These are phyloP conservation scores for Dromius quadrimaculatus DNA, from an alignment of 2,888 invertebrate genomes.

Conservation along the genomic window DNA sequence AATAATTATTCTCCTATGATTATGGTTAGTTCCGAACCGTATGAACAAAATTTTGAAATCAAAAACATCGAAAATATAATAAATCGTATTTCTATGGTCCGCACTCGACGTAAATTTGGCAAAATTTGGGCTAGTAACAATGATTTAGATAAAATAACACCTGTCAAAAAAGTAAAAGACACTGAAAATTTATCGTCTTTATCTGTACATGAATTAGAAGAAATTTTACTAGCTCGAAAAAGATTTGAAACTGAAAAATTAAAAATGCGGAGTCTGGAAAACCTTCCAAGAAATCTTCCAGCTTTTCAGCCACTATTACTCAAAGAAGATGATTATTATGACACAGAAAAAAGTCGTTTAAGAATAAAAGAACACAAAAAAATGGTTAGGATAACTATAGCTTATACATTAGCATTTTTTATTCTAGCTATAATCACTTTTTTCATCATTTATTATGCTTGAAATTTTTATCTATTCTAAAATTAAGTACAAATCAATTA, in stretches of 20 bases:
- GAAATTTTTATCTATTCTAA: constrained; percentile 52
- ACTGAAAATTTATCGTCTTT: constrained; percentile 41
- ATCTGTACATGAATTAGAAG: constrained; percentile 47
- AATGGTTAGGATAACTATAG: constrained; percentile 70
- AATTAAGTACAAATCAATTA: background rate
- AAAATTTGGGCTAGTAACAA: constrained; percentile 52
- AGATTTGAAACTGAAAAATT: constrained; percentile 25
- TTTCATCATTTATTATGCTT: constrained; percentile 70
- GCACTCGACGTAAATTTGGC: constrained; percentile 20
- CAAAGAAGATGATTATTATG: constrained; percentile 66
- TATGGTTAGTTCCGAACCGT: constrained; percentile 51
- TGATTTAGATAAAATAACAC: constrained; percentile 63
- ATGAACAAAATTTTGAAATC: constrained; percentile 52
- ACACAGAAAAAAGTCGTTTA: constrained; percentile 59
- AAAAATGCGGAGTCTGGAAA: constrained; percentile 47
- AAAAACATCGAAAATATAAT: constrained; percentile 45
- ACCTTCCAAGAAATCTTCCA: constrained; percentile 62
- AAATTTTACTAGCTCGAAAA: constrained; percentile 51
- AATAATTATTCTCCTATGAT: constrained; percentile 55
- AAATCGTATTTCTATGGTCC: constrained; percentile 37
- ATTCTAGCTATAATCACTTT: constrained; percentile 69
- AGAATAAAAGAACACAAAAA: constrained; percentile 66
- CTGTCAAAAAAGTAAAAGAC: constrained; percentile 56
- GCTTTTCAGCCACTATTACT: constrained; percentile 69
- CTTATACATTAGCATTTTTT: constrained; percentile 70